Base-by-base conservation (phyloP, 1,140 invertebrate genomes). In the Atta texana region DNA sequence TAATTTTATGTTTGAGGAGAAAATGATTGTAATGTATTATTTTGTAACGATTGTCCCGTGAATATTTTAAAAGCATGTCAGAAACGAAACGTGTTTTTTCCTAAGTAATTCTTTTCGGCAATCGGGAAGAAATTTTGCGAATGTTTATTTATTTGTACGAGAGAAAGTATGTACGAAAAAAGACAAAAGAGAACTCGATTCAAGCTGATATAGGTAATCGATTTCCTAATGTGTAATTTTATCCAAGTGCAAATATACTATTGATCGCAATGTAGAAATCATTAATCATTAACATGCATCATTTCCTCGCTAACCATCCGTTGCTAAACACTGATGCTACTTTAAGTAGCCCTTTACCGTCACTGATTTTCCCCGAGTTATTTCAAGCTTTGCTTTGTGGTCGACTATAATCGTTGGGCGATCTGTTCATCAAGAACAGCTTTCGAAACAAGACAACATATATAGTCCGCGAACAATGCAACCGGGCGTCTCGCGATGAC, bases 351-450 rank as follows among this genome's bases (percentile, higher is more conserved):
- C 21, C 49, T 44, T 44, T 34, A 31, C n/a, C 28, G 51, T 72
- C 53, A 82, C n/a, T 24, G 21, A 71, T 72, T 72, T 72, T 49
- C 12, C 31, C 68, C 39, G 53, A 59, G 34, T 61, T 82, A 82
- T 49, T 82, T 49, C 53, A 28, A 82, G 68, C 34, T 55, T 24
- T 44, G 28, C 53, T 74, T 44, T 34, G 53, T 31, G 18, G 5
- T 6, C 16, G 53, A 49, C 21, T 68, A 18, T 55, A 55, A 3
- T 82, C 68, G 28, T 10, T 34, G 18, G 28, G 34, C 66, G 28
- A 59, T 82, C 10, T 28, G 31, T 39, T 39, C 21, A 18, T 21
- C 51, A n/a, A 34, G 18, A 21, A 21, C 53, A 39, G 64, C 31
- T 69, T 24, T 53, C 31, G 31, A 51, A 81, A 44, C 39, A 49